Conservation (phyloP, 2,888 invertebrate genomes). For the Caenorhabditis sinica region DNA sequence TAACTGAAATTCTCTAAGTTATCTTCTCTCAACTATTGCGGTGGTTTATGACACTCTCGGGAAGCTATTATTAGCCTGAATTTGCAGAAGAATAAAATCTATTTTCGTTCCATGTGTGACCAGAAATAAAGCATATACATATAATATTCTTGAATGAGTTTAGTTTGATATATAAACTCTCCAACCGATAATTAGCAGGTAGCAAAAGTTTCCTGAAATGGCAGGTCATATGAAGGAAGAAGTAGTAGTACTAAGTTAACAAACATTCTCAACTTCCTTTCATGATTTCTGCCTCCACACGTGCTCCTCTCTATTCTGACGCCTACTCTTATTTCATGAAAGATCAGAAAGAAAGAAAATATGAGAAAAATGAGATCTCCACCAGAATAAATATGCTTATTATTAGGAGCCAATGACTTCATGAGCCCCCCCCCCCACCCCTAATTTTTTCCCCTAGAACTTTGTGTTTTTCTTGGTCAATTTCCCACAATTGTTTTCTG, state of each 20-base stretch:
- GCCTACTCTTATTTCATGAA: conserved; percentile 33
- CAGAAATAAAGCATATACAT: not conserved
- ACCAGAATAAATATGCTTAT: conserved; percentile 35
- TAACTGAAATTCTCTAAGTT: not conserved
- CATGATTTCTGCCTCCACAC: conserved; percentile 14
- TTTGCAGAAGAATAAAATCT: not conserved
- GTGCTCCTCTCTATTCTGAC: conserved; percentile 1
- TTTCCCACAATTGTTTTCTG: conserved; percentile 5
- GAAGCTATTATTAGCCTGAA: conserved; percentile 20
- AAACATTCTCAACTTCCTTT: conserved; percentile 20
- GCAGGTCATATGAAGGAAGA: not conserved
- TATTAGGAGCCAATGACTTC: not conserved
- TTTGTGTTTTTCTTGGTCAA: conserved; percentile 19
- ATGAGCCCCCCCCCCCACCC: too few species aligned
- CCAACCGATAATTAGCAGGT: not conserved
- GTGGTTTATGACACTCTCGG: conserved; percentile 3
- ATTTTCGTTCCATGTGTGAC: conserved; percentile 6
- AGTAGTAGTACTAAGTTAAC: conserved; percentile 1
- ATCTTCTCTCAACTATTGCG: not conserved
- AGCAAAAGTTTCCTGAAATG: not conserved
- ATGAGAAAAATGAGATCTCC: conserved; percentile 31
- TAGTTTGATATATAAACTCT: not conserved
- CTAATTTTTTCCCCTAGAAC: not conserved
- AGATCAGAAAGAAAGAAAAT: conserved; percentile 16
- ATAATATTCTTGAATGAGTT: too few species aligned